Evolutionary conservation across 2,113 vertebrate species (phyloP).

Genomic region (Callorhinus ursinus): DNA sequence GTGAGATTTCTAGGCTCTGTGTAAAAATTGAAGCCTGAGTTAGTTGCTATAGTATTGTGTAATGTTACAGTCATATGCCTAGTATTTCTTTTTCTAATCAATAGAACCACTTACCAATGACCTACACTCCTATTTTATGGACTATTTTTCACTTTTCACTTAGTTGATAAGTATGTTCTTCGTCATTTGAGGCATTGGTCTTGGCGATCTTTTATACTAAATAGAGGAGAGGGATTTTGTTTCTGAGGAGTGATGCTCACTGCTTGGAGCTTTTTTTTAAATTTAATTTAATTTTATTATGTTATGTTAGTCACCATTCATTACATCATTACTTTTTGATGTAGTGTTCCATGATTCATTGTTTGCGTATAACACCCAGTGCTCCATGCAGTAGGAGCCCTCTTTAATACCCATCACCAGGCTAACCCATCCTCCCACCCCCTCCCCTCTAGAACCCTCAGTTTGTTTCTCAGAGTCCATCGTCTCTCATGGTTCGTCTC

Average conservation of each 20-base stretch:
- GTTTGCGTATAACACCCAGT: no score
- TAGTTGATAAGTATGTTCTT: neutral
- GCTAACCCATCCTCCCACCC: no score
- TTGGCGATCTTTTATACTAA: neutral
- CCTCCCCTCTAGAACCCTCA: no score
- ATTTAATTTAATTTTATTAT: no score
- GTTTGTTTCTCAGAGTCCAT: no score
- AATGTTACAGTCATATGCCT: neutral
- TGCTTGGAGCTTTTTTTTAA: neutral
- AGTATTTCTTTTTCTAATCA: neutral
- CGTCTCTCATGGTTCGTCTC: no score
- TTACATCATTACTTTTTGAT: no score
- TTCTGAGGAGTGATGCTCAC: neutral
- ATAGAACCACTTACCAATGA: neutral
- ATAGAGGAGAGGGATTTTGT: neutral
- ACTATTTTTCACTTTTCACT: slow-evolving; percentile 34
- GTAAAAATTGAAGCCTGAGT: neutral
- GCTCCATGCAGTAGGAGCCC: no score
- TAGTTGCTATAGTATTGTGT: neutral
- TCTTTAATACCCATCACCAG: no score
- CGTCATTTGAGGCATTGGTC: neutral
- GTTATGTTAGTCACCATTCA: no score
- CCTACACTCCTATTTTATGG: neutral
- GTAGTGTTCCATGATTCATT: no score
- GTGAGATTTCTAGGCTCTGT: slow-evolving; percentile 7